Percentiles rank a stretch among this genome's conserved stretches.
These are phyloP conservation scores for Stichodactyla mertensii DNA, from an alignment of 64 coral and sea anemone species.

Conservation along the genomic window DNA sequence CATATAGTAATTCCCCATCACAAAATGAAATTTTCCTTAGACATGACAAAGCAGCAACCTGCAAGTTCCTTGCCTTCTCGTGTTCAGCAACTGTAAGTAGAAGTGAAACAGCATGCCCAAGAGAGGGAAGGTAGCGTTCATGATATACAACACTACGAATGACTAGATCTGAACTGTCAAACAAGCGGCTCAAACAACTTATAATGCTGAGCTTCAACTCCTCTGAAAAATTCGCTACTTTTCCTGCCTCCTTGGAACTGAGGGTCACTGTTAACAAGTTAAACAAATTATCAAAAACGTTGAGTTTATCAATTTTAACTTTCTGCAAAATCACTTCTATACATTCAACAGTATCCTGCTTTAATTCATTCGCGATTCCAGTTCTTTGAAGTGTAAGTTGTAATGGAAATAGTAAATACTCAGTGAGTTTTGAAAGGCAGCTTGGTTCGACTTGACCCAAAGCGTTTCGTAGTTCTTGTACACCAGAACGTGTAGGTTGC, in stretches of 20 bases:
- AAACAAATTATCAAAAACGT: constrained; percentile 54
- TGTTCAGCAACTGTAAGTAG: constrained; percentile 51
- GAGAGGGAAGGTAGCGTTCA: constrained; percentile 49
- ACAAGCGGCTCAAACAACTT: constrained; percentile 47
- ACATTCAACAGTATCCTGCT: constrained; percentile 57
- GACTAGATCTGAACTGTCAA: constrained; percentile 43
- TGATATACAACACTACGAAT: constrained; percentile 59
- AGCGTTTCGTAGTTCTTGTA: constrained; percentile 44
- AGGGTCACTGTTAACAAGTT: constrained; percentile 50
- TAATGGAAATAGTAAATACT: constrained; percentile 75
- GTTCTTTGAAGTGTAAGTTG: constrained; percentile 61
- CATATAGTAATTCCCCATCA: background rate
- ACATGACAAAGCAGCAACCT: constrained; percentile 59
- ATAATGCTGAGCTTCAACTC: constrained; percentile 69
- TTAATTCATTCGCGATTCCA: constrained; percentile 46
- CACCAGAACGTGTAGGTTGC: constrained; percentile 33
- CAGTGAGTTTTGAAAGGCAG: constrained; percentile 38
- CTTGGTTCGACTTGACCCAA: constrained; percentile 2
- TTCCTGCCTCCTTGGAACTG: constrained; percentile 31
- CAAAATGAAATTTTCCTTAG: constrained; percentile 53
- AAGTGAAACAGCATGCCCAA: constrained; percentile 62
- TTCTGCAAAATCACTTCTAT: constrained; percentile 36
- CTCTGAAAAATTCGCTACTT: constrained; percentile 36
- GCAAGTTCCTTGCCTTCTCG: constrained; percentile 62
- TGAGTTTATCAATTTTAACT: constrained; percentile 32